A percentile compares a stretch with the other conserved stretches of the same genome.
phyloP scores from a whole-genome alignment of 2,113 vertebrate genomes.

The Nyctibius bracteatus region DNA sequence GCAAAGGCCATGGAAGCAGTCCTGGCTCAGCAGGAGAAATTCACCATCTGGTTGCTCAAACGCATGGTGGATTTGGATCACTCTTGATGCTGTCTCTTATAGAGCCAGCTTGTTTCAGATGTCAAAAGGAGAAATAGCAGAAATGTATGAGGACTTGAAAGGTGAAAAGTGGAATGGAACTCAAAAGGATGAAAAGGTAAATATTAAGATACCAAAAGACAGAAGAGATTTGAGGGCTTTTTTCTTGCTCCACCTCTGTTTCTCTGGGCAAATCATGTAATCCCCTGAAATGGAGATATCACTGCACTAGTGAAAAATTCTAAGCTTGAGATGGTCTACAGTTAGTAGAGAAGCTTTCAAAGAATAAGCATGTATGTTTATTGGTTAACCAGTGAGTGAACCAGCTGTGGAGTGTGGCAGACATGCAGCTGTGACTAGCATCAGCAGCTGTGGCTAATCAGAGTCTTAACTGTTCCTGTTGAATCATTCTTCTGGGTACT shows the following conservation, averaged over 20 bases:
- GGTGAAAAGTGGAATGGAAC: neutral
- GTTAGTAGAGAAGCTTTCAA: neutral
- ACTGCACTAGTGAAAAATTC: neutral
- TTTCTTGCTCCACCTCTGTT: neutral
- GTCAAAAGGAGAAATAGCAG: neutral
- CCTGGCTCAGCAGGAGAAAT: neutral
- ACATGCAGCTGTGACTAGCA: neutral
- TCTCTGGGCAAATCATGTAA: neutral
- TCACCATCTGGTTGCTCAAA: neutral
- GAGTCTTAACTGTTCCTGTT: neutral
- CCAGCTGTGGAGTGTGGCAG: neutral
- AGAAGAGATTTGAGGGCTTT: neutral
- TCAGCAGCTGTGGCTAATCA: neutral
- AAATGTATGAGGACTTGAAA: neutral
- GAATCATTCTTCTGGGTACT: neutral
- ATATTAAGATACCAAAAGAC: neutral
- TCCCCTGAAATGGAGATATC: neutral
- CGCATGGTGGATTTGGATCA: neutral
- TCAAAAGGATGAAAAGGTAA: neutral
- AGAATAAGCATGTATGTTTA: neutral
- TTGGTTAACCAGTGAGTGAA: neutral
- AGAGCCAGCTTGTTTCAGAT: neutral
- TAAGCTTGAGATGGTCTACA: neutral
- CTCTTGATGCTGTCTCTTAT: neutral
- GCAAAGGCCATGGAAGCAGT: neutral